Evolutionary conservation across 2,888 invertebrate species (phyloP), one percentile per base, ranked within the genome.

Genomic region (Ophion obscuratus): DNA sequence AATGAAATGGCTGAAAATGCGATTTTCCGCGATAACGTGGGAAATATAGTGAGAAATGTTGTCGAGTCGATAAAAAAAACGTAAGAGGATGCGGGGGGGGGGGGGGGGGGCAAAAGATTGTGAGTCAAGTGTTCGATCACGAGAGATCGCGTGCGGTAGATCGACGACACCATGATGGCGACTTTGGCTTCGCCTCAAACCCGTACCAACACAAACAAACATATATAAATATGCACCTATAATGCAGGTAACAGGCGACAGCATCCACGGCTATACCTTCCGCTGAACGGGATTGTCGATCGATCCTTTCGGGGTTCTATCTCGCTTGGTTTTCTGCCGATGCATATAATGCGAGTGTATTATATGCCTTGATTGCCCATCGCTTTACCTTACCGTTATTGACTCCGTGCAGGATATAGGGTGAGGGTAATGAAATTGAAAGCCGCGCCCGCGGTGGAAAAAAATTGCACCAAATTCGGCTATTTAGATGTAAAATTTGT

Each of bases 131-230:
- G 84, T 82, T 81, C 76, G 79, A 85, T 85, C 86, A 82, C 85
- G 78, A 79, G 36, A 87, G 86, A 87, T 87, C 84, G 86, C 82
- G 85, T 87, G 86, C 78, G 75, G 70, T 79, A 88, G 87, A 88
- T 87, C 87, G 88, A 87, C 87, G 88, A 89, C 88, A 88, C 88
- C 87, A 82, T 83, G 70, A 77, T 86, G 83, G 74, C 64, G 78
- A 74, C 64, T 80, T 73, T 14, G 36, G 79, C 62, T 71, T 31
- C 40, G 24, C 31, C 57, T 62, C 40, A 24, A 74, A 1, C 24
- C 62, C 44, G 71, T 71, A 70, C 53, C 47, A 53, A 66, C 31
- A 47, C 47, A 40, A 17, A 24, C 17, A 53, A 40, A 68, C 9
- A 68, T 24, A 14, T 68, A 40, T 40, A 40, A 40, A 40, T 9